Percentiles rank a stretch among this genome's conserved stretches.
These are phyloP conservation scores for Phodopus roborovskii DNA, from an alignment of 2,113 vertebrate genomes.

Conservation along the genomic window DNA sequence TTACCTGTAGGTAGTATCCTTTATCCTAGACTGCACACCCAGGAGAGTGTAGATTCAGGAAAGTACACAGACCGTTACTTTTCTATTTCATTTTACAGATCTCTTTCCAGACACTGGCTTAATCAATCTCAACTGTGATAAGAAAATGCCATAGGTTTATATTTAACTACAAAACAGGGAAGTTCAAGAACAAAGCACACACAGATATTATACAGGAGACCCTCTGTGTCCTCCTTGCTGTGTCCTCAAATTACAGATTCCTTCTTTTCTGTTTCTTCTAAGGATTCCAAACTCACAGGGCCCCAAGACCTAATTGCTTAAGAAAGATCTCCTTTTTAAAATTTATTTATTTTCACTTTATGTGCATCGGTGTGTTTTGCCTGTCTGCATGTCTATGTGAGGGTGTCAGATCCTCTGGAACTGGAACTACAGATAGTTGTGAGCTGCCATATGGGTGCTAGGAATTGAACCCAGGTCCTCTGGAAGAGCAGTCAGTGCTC, in stretches of 20 bases:
- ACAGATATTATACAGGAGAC: neutral
- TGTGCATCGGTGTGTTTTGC: too few species aligned
- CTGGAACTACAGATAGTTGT: too few species aligned
- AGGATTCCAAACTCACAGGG: neutral
- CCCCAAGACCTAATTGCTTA: neutral
- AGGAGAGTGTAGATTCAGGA: neutral
- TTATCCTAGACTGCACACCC: neutral
- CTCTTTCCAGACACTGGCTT: neutral
- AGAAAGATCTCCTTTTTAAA: neutral
- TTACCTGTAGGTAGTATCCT: neutral
- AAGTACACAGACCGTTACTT: neutral
- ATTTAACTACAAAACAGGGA: neutral
- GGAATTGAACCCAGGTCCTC: too few species aligned
- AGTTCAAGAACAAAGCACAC: neutral
- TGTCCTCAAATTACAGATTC: neutral
- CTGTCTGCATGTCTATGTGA: too few species aligned
- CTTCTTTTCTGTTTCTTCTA: neutral
- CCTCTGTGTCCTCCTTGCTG: neutral
- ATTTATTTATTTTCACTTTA: too few species aligned
- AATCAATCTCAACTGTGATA: neutral
- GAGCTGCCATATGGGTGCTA: too few species aligned
- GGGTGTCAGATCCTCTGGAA: too few species aligned
- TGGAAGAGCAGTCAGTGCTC: too few species aligned
- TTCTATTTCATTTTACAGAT: neutral
- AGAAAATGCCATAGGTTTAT: neutral